These are phyloP conservation scores for Thalassarche chlororhynchos DNA, from an alignment of 2,113 vertebrate genomes.

Conservation along the genomic window DNA sequence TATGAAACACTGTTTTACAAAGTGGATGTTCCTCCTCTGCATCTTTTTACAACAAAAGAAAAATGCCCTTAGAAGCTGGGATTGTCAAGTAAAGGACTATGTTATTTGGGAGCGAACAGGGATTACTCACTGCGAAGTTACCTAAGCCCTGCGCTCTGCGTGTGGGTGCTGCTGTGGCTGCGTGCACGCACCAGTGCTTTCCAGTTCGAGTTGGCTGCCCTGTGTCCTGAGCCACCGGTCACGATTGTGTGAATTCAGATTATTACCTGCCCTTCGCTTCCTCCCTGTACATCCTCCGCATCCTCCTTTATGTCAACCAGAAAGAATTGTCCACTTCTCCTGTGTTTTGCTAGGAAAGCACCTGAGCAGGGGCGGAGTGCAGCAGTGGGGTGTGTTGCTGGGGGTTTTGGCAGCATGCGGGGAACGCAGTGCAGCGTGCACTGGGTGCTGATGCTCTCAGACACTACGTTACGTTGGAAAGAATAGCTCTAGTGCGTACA, in stretches of 20 bases:
- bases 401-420: neutral
- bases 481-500: neutral
- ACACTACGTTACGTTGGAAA: neutral
- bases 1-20: neutral
- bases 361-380: neutral
- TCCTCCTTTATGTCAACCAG: neutral
- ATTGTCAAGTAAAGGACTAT: neutral
- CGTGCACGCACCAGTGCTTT: neutral
- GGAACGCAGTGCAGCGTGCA: fast-evolving
- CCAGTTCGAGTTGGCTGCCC: neutral
- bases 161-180: neutral
- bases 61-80: neutral
- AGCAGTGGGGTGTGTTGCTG: neutral
- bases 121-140: neutral
- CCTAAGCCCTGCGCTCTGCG: neutral
- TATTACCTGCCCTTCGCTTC: neutral
- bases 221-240: neutral
- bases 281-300: neutral
- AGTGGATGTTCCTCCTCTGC: neutral
- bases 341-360: neutral
- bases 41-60: neutral
- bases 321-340: neutral
- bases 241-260: fast-evolving
- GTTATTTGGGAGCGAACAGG: neutral
- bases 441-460: neutral